Percentiles rank a stretch among this genome's conserved stretches.
Conservation (phyloP, 2,797 vertebrate species). For the Alca torda region DNA sequence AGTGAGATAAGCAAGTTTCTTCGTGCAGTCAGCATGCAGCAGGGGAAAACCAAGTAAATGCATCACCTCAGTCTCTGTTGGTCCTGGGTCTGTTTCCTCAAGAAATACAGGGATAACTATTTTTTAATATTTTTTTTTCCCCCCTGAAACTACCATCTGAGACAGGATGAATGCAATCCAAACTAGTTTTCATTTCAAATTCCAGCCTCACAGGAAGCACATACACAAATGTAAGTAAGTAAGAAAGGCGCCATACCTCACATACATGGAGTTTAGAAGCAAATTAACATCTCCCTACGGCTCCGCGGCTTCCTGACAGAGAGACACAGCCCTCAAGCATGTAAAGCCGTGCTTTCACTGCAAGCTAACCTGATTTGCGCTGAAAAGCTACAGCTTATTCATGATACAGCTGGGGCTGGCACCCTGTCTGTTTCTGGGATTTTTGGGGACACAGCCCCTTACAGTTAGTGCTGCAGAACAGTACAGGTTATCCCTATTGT, state of each 20-base stretch:
- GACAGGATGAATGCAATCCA: neutral
- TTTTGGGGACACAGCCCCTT: neutral
- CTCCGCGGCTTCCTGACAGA: neutral
- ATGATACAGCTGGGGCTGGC: neutral
- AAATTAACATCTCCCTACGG: neutral
- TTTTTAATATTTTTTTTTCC: neutral
- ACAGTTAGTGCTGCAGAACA: neutral
- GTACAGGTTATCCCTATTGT: neutral
- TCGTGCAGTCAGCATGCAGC: neutral
- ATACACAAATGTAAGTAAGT: rapidly evolving
- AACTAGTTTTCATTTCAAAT: neutral
- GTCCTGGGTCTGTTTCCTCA: neutral
- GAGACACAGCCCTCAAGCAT: neutral
- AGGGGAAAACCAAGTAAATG: neutral
- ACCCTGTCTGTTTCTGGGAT: neutral
- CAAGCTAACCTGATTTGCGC: neutral
- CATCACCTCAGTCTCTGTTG: neutral
- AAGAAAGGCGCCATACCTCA: neutral
- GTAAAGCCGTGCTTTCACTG: neutral
- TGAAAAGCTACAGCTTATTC: neutral
- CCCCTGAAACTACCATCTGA: neutral
- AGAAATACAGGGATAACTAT: neutral
- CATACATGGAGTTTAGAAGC: neutral
- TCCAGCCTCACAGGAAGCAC: neutral
- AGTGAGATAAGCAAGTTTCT: neutral